phyloP scores from a whole-genome alignment of 2,888 invertebrate species.

The Eucera pruinosa region DNA sequence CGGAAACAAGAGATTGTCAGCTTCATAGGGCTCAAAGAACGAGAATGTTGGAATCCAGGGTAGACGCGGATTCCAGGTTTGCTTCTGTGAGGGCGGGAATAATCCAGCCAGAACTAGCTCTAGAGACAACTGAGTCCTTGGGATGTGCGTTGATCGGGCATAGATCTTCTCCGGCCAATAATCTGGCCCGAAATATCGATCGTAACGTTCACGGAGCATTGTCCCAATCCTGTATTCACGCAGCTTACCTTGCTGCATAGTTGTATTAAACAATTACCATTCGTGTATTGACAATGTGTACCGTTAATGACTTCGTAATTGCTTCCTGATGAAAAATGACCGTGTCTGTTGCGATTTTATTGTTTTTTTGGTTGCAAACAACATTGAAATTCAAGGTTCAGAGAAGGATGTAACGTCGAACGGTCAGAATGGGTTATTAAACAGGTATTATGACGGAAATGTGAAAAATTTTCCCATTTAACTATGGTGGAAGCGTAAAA shows the following conservation, averaged over 20 bases:
- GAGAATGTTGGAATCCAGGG: conserved; percentile 86
- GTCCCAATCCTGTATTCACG: conserved; percentile 80
- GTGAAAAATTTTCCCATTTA: no score
- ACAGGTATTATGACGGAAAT: no score
- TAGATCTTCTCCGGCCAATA: conserved; percentile 79
- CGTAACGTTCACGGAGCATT: conserved; percentile 78
- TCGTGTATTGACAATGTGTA: neutral
- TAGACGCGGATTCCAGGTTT: conserved; percentile 83
- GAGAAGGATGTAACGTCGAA: no score
- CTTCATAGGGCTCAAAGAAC: conserved; percentile 83
- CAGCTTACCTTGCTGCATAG: conserved; percentile 77
- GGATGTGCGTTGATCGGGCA: conserved; percentile 84
- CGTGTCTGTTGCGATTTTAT: neutral
- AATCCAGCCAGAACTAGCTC: conserved; percentile 85
- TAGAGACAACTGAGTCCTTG: conserved; percentile 86
- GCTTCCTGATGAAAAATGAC: neutral
- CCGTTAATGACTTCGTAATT: conserved; percentile 19
- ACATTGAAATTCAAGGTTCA: no score
- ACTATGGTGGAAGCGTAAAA: neutral
- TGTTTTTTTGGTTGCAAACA: neutral
- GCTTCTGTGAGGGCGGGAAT: conserved; percentile 83
- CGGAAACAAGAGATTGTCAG: conserved; percentile 81
- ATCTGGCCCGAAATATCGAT: conserved; percentile 75
- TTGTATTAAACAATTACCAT: conserved; percentile 34
- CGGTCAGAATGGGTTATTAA: no score